phyloP scores from a whole-genome alignment of 2,888 invertebrate species.

The Heliconius ethilla region DNA sequence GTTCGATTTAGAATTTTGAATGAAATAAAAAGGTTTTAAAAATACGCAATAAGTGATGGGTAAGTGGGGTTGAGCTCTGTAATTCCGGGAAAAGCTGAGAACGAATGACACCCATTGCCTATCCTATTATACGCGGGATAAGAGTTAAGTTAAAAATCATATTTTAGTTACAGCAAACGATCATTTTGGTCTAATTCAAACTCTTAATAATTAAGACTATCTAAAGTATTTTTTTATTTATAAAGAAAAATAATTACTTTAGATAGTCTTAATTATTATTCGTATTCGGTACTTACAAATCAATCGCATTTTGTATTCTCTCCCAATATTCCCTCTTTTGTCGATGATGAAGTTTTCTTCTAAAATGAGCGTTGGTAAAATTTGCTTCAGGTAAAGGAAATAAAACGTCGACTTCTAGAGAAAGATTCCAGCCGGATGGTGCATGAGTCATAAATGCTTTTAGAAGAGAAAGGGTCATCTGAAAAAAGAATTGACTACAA shows the following conservation, averaged over 20 bases:
- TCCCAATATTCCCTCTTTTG: slow-evolving; percentile 73
- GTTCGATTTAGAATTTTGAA: no score
- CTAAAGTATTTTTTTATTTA: not conserved
- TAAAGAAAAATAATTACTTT: not conserved
- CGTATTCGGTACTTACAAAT: slow-evolving; percentile 53
- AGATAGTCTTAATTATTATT: no score
- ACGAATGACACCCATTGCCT: no score
- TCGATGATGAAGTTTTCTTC: slow-evolving; percentile 52
- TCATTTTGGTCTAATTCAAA: no score
- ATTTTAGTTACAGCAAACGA: no score
- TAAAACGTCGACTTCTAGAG: slow-evolving; percentile 82
- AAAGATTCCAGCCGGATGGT: slow-evolving; percentile 82
- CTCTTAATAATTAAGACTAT: no score
- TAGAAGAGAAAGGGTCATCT: slow-evolving; percentile 82
- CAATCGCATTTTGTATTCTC: slow-evolving; percentile 60
- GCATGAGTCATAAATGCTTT: slow-evolving; percentile 81
- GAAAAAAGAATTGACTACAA: slow-evolving; percentile 32
- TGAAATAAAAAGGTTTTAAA: no score
- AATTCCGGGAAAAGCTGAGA: no score
- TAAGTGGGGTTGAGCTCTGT: no score
- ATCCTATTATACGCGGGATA: no score
- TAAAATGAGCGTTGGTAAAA: slow-evolving; percentile 55
- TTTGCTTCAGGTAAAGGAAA: slow-evolving; percentile 77
- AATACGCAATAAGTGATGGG: no score
- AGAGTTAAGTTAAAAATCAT: no score